A percentile compares a stretch with the other conserved stretches of the same genome.
Evolutionary conservation across 2,113 vertebrate species (phyloP).

Genomic region (Chamaea fasciata): DNA sequence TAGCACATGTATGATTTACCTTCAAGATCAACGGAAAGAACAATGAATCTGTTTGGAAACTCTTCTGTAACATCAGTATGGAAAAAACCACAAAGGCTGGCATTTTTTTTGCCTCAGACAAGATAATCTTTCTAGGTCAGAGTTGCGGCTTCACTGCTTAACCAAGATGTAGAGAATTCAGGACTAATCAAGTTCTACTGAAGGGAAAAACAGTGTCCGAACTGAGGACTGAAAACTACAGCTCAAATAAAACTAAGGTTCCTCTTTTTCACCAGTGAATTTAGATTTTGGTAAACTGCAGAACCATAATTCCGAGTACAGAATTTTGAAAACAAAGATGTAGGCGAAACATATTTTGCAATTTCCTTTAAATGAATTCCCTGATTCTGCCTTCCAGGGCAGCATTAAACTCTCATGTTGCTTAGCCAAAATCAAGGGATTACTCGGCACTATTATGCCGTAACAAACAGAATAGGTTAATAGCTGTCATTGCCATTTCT

Average conservation of each 20-base stretch:
- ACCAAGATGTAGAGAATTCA: neutral
- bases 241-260: neutral
- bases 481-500: constrained; percentile 21
- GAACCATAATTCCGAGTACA: neutral
- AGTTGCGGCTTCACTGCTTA: neutral
- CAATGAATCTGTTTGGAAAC: neutral
- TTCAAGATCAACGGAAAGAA: neutral
- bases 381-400: neutral
- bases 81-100: neutral
- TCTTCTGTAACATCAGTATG: neutral
- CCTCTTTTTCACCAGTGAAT: neutral
- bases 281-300: neutral
- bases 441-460: neutral
- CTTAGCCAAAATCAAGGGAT: constrained; percentile 31
- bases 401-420: neutral
- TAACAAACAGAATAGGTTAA: constrained; percentile 52
- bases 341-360: neutral
- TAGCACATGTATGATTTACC: neutral
- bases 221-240: neutral
- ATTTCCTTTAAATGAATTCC: neutral
- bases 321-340: neutral
- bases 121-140: neutral
- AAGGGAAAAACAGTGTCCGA: neutral
- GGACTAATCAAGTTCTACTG: neutral
- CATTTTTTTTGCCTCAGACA: neutral